phyloP scores from a whole-genome alignment of 2,113 vertebrate genomes.

The Burhinus bistriatus region DNA sequence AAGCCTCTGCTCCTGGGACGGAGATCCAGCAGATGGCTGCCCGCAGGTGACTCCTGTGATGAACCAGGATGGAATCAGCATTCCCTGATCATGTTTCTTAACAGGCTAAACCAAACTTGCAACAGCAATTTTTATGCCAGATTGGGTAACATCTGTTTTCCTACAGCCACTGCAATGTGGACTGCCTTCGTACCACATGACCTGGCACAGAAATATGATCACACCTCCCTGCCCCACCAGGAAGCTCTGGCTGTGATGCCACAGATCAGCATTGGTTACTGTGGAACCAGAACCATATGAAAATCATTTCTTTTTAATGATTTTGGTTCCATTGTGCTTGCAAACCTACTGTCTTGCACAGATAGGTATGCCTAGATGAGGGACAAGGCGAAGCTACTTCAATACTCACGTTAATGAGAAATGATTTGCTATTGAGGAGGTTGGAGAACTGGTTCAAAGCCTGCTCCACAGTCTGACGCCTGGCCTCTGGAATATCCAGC shows the following conservation, averaged over 20 bases:
- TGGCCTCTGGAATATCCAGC: conserved; percentile 86
- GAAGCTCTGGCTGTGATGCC: neutral
- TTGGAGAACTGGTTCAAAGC: conserved; percentile 96
- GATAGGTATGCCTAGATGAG: neutral
- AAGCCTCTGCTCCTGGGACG: neutral
- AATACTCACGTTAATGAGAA: conserved; percentile 88
- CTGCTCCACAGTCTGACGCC: conserved; percentile 83
- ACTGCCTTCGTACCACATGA: neutral
- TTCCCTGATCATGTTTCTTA: neutral
- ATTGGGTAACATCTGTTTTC: neutral
- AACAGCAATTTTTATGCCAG: neutral
- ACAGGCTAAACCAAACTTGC: neutral
- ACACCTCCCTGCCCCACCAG: neutral
- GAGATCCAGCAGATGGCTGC: neutral
- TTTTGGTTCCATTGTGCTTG: neutral
- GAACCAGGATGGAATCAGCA: neutral
- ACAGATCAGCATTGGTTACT: neutral
- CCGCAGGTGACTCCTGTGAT: neutral
- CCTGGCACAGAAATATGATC: neutral
- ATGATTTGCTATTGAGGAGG: conserved; percentile 96
- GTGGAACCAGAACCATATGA: neutral
- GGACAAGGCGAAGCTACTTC: neutral
- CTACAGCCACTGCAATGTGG: neutral
- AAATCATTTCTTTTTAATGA: neutral
- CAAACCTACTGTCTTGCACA: neutral